Evolutionary conservation across 2,888 invertebrate species (phyloP), one percentile per base, ranked within the genome.

Genomic region (Drosophila mulleri): DNA sequence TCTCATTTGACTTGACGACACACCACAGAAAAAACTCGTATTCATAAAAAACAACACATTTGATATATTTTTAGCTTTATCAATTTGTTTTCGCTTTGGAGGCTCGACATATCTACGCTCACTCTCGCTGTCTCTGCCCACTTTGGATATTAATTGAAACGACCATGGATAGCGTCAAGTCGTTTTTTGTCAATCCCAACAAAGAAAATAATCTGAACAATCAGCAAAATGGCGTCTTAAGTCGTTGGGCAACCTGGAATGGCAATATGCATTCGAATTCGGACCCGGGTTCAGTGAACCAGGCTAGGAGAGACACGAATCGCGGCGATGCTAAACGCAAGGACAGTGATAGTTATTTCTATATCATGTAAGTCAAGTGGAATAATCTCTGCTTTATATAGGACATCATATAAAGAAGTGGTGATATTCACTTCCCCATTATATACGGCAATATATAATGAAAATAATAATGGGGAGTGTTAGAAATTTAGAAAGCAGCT

Each of bases 341-440:
- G 83, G 92, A 92, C 63, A 91, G 89, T 69, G 93, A 92, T 74
- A 91, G 82, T 52, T 92, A 92, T 73, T 92, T 92, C 70, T 92
- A 92, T 74, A 92, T 92, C 64, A 91, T 92, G 92, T 92, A 80
- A 92, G 92, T 7, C 14, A 39, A 39, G 6, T 16, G 11, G 16
- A 14, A 39, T 39, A 39, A 39, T 39, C 2, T n/a, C 8, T 29
- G 29, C 8, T 29, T 29, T 29, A 29, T 29, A 29, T 29, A 29
- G 29, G 7, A 29, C 29, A 29, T 8, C 29, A 8, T 29, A 8
- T 29, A 29, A 29, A 6, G 2, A 44, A 44, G 11, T 11, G n/a
- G n/a, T n/a, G 14, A 37, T 12, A 37, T 37, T 37, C 16, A 14
- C 37, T 37, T 37, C 5, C 16, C 37, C 37, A 5, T 14, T 16